Conservation (phyloP, 2,888 invertebrate species). For the Diplolepis rosae region DNA sequence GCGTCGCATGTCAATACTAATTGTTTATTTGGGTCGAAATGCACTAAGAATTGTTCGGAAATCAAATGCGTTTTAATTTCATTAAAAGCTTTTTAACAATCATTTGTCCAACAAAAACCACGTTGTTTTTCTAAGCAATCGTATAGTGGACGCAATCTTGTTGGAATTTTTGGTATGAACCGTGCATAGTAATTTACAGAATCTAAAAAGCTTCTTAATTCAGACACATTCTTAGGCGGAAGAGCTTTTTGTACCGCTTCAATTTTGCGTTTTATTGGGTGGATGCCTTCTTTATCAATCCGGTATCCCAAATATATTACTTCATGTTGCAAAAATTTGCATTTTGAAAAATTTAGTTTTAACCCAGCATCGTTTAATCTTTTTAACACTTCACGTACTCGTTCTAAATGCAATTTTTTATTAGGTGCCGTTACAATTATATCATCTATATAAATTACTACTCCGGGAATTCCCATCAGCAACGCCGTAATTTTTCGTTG, state of each 20-base stretch:
- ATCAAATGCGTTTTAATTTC: slow-evolving; percentile 29
- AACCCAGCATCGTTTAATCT: slow-evolving; percentile 29
- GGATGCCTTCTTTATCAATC: not conserved
- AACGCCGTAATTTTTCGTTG: slow-evolving; percentile 25
- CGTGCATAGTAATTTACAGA: not conserved
- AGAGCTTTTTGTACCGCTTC: not conserved
- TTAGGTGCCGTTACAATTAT: slow-evolving; percentile 1
- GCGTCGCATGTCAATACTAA: slow-evolving; percentile 34
- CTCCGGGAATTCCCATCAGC: slow-evolving; percentile 15
- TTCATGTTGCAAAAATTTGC: not conserved
- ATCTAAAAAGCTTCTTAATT: not conserved
- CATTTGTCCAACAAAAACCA: slow-evolving; percentile 8
- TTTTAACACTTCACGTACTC: slow-evolving; percentile 26
- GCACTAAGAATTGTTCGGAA: not conserved
- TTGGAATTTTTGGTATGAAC: not conserved
- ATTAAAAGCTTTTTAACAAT: slow-evolving; percentile 25
- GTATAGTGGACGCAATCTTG: not conserved
- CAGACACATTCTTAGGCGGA: not conserved
- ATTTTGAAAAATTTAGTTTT: not conserved
- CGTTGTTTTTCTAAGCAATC: slow-evolving; percentile 6
- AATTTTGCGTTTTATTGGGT: not conserved
- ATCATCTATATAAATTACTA: slow-evolving; percentile 19
- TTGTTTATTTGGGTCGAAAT: slow-evolving; percentile 11
- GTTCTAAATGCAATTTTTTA: not conserved
- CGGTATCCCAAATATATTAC: not conserved